Evolutionary conservation across 2,797 vertebrate genomes (phyloP), one percentile per base, ranked within the genome.

Genomic region (Sebastes minor): DNA sequence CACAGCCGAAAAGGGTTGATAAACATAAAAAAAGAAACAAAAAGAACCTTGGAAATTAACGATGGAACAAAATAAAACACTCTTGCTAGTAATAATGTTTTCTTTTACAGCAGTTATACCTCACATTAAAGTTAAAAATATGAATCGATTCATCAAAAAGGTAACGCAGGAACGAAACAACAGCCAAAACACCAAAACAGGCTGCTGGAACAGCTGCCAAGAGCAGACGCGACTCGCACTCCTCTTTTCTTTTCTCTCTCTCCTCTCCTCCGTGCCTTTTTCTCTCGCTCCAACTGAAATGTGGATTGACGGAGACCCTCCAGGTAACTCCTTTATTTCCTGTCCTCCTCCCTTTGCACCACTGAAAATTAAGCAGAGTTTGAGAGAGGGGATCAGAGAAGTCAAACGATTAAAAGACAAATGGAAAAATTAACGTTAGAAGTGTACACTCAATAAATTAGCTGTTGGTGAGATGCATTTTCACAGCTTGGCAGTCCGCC

Each of bases 191-290:
- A 83, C 89, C 66, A 83, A 91, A 92, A 87, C 74, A 52, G 90
- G 92, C 94, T 91, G 93, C 92, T 95, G 92, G 91, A 93, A 92
- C 94, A 94, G 95, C 93, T 94, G 95, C 93, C 94, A 88, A 87
- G 90, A 95, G 94, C 93, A 95, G 93, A 94, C 75, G 83, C 84
- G 80, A 94, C 90, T 82, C 79, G 84, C 81, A 76, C 90, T 91
- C 90, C 82, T 86, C 71, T 76, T 90, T 88, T 86, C 84, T 82
- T 82, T 91, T 87, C 76, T 83, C 86, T 83, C 89, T 86, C 88
- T 65, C 63, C 20, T n/a, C 20, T n/a, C 71, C 81, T 87, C 69
- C 42, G 89, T 83, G 84, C 76, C 87, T 80, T 82, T 80, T 82
- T 80, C 85, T 91, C 85, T 91, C 68, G 22, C 93, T 92, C 92